These are phyloP conservation scores for Glomeris maerens DNA, from an alignment of 1,140 invertebrate species.

Conservation along the genomic window DNA sequence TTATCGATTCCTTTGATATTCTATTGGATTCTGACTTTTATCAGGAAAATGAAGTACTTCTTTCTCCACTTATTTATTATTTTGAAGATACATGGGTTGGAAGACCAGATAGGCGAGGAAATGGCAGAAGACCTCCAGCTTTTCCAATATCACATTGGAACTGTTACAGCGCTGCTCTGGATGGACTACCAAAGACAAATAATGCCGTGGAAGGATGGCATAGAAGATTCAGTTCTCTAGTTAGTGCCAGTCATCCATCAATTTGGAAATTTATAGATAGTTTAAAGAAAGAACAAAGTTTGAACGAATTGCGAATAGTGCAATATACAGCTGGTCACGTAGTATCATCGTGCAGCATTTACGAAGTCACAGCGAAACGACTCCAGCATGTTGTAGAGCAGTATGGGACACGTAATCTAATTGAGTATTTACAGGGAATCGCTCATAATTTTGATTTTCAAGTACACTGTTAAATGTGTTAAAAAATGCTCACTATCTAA, in stretches of 20 bases:
- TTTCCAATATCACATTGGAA: slow-evolving; percentile 1
- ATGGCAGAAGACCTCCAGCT: not conserved
- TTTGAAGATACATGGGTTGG: slow-evolving; percentile 3
- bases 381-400: not conserved
- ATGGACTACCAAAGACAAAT: not conserved
- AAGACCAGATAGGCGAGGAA: not conserved
- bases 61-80: not conserved
- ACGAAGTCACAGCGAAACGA: not conserved
- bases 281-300: not conserved
- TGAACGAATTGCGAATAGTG: not conserved
- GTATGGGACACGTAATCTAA: not conserved
- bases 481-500: no score
- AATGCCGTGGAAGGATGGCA: slow-evolving; percentile 8
- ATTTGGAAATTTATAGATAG: slow-evolving; percentile 8
- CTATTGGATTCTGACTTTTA: not conserved
- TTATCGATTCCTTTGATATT: not conserved
- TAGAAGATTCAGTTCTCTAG: not conserved
- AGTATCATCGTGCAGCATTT: not conserved
- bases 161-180: not conserved
- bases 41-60: not conserved
- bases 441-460: not conserved
- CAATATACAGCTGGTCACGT: not conserved
- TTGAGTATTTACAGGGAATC: not conserved
- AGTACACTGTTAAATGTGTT: no score
- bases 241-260: not conserved